Percentiles rank a stretch among this genome's conserved stretches.
Evolutionary conservation across 2,113 vertebrate genomes (phyloP).

Genomic region (Myotis yumanensis): DNA sequence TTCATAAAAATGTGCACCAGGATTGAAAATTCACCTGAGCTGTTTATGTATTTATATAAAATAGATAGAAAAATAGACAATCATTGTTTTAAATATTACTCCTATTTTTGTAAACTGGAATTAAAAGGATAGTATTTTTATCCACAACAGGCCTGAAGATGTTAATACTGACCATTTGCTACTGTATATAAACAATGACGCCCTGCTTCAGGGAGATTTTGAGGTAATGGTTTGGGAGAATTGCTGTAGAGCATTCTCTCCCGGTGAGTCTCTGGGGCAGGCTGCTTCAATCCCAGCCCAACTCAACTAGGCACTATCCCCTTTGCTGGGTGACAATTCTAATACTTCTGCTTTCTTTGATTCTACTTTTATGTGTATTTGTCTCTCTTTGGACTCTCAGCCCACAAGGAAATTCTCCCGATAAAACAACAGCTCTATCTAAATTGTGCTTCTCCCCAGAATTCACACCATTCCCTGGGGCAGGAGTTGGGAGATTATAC

Average conservation of each 20-base stretch:
- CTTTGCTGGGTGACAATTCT: constrained; percentile 77
- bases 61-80: constrained; percentile 95
- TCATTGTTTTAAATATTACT: constrained; percentile 97
- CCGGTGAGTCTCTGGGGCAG: constrained; percentile 87
- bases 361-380: constrained; percentile 77
- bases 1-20: constrained; percentile 89
- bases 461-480: constrained; percentile 44
- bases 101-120: constrained; percentile 97
- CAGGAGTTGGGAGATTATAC: constrained; percentile 22
- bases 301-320: constrained; percentile 76
- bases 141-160: constrained; percentile 94
- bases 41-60: constrained; percentile 98
- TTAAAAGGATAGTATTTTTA: constrained; percentile 99
- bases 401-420: constrained; percentile 78
- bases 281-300: constrained; percentile 83
- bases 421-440: constrained; percentile 81
- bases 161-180: constrained; percentile 93
- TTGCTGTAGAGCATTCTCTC: constrained; percentile 89
- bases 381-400: constrained; percentile 77
- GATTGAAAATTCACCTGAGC: constrained; percentile 89
- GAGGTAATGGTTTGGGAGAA: constrained; percentile 89
- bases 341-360: constrained; percentile 81
- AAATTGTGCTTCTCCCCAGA: constrained; percentile 81
- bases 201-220: constrained; percentile 91
- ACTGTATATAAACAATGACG: constrained; percentile 93